Percentiles rank a stretch among this genome's conserved stretches.
phyloP scores from a whole-genome alignment of 2,888 invertebrate genomes.

The Ceraclea dissimilis region DNA sequence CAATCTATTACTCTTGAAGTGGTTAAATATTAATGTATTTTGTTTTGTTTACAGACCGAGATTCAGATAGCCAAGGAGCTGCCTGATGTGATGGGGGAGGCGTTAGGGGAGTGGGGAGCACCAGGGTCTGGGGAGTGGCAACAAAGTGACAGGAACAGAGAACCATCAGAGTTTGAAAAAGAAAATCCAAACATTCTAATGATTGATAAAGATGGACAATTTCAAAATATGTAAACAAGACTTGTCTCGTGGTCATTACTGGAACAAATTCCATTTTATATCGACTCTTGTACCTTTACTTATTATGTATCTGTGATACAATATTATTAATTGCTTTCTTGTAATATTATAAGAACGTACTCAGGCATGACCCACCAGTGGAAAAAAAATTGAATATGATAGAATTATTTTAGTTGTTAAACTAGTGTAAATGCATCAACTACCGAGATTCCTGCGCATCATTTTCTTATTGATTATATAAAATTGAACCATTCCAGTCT shows the following conservation, averaged over 20 bases:
- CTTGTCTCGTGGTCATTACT: not conserved
- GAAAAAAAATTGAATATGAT: too few relatives aligned
- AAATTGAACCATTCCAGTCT: too few relatives aligned
- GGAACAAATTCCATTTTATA: not conserved
- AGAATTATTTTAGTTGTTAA: too few relatives aligned
- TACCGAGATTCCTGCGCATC: too few relatives aligned
- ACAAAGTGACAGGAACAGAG: constrained; percentile 58
- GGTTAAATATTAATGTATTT: too few relatives aligned
- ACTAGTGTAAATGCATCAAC: too few relatives aligned
- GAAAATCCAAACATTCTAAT: constrained; percentile 73
- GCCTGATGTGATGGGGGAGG: constrained; percentile 65
- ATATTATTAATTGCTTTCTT: not conserved
- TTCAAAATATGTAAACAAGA: constrained; percentile 69
- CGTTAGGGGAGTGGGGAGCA: constrained; percentile 66
- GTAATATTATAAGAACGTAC: too few relatives aligned
- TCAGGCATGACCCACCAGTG: too few relatives aligned
- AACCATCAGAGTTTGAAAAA: constrained; percentile 69
- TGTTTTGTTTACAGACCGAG: constrained; percentile 52
- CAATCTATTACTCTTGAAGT: too few relatives aligned
- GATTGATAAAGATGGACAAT: constrained; percentile 65
- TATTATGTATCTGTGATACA: not conserved
- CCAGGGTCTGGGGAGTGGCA: constrained; percentile 63
- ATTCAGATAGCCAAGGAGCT: constrained; percentile 57
- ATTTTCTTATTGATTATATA: too few relatives aligned
- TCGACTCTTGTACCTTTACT: too few relatives aligned